These are phyloP conservation scores for Dermatemys mawii DNA, from an alignment of 2,113 vertebrate species.

Conservation along the genomic window DNA sequence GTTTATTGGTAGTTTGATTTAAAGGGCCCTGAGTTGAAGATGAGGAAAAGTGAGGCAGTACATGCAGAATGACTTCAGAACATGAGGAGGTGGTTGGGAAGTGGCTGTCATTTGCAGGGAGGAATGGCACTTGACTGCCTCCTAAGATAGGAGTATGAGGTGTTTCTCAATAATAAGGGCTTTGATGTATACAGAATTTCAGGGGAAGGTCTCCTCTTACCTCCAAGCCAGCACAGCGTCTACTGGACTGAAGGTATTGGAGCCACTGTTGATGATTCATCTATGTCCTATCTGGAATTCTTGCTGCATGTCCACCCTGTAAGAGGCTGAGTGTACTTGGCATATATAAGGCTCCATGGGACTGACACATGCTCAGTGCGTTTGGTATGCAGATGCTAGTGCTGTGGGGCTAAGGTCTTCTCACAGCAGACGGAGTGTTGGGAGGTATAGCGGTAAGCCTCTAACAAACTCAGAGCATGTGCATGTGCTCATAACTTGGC, in stretches of 20 bases:
- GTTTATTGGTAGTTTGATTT: too few relatives aligned
- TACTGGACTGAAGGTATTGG: neutral
- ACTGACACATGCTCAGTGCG: neutral
- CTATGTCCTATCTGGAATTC: neutral
- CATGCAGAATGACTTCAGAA: too few relatives aligned
- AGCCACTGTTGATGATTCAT: fast-evolving
- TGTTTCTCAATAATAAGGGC: neutral
- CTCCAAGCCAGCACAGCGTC: neutral
- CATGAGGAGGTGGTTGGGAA: too few relatives aligned
- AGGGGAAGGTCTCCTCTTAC: neutral
- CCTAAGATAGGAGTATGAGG: neutral
- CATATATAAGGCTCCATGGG: neutral
- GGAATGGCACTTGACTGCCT: neutral
- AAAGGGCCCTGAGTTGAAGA: too few relatives aligned
- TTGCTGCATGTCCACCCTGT: neutral
- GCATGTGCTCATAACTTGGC: fast-evolving
- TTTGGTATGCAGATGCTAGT: too few relatives aligned
- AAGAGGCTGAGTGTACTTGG: neutral
- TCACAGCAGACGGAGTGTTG: neutral
- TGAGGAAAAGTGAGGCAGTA: too few relatives aligned
- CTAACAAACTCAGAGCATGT: neutral
- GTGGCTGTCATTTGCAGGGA: neutral
- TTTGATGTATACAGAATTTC: neutral
- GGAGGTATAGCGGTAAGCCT: neutral
- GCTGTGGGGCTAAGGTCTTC: too few relatives aligned